phyloP scores from a whole-genome alignment of 2,113 vertebrate species.

The Oceanites oceanicus region DNA sequence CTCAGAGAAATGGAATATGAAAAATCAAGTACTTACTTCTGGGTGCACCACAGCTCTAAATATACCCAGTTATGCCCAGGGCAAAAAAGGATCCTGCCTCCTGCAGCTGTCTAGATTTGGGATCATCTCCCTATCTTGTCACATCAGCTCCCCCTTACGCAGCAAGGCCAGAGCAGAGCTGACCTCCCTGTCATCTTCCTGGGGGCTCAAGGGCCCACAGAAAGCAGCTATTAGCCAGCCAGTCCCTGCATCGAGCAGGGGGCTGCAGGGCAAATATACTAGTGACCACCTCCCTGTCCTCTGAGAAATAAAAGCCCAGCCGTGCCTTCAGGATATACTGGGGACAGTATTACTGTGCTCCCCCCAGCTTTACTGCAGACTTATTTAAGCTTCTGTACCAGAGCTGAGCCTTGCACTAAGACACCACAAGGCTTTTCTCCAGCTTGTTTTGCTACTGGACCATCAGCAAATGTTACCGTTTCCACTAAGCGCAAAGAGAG shows the following conservation, averaged over 20 bases:
- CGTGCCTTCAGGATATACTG: neutral
- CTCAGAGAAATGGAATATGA: neutral
- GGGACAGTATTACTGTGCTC: neutral
- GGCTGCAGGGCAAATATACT: neutral
- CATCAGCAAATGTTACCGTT: neutral
- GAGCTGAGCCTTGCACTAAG: neutral
- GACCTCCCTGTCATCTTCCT: neutral
- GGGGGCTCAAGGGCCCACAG: neutral
- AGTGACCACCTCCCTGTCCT: neutral
- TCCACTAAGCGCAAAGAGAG: neutral
- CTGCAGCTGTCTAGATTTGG: neutral
- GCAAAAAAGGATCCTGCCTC: neutral
- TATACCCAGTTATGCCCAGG: neutral
- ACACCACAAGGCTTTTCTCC: neutral
- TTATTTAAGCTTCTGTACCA: neutral
- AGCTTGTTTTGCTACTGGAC: neutral
- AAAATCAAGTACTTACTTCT: neutral
- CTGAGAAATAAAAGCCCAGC: neutral
- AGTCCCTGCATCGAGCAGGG: neutral
- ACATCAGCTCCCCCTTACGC: rapidly evolving
- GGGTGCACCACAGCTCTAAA: neutral
- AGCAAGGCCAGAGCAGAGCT: neutral
- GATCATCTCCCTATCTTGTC: neutral
- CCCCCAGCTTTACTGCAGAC: neutral
- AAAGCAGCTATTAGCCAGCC: neutral